A percentile compares a stretch with the other conserved stretches of the same genome.
These are phyloP conservation scores for Macaca nemestrina DNA, from an alignment of 2,113 vertebrate genomes.

Conservation along the genomic window DNA sequence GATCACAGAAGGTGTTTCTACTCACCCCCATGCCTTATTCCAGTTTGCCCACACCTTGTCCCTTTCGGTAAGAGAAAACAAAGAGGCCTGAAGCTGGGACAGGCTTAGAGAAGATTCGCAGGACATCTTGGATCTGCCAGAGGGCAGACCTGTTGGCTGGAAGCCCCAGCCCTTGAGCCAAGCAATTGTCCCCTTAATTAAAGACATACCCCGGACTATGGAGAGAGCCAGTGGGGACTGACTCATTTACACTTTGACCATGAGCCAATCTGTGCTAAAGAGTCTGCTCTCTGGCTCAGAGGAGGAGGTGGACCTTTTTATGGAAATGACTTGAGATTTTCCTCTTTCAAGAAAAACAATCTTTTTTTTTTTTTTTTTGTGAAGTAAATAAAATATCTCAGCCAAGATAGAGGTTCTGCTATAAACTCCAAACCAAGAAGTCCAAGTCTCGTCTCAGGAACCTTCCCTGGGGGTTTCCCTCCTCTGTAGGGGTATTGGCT, in stretches of 20 bases:
- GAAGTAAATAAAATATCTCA: slow-evolving; percentile 29
- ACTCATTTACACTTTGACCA: slow-evolving; percentile 44
- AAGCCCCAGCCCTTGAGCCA: slow-evolving; percentile 50
- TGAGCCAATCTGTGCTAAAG: background rate
- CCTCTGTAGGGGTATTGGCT: background rate
- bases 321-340: slow-evolving; percentile 15
- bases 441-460: background rate
- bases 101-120: background rate
- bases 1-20: background rate
- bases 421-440: background rate
- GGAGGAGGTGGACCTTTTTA: background rate
- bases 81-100: background rate
- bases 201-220: slow-evolving; percentile 52
- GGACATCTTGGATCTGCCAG: slow-evolving; percentile 7
- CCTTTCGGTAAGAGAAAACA: background rate
- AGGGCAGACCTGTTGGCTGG: slow-evolving; percentile 28
- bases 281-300: slow-evolving; percentile 1
- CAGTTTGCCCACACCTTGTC: background rate
- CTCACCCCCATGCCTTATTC: background rate
- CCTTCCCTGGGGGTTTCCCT: background rate
- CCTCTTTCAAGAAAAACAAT: background rate
- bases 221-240: slow-evolving; percentile 39
- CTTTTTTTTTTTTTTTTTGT: background rate
- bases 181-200: slow-evolving; percentile 73
- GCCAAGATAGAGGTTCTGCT: slow-evolving; percentile 28